A percentile compares a stretch with the other conserved stretches of the same genome.
phyloP scores from a whole-genome alignment of 2,113 vertebrate genomes.

The Microtus pennsylvanicus region DNA sequence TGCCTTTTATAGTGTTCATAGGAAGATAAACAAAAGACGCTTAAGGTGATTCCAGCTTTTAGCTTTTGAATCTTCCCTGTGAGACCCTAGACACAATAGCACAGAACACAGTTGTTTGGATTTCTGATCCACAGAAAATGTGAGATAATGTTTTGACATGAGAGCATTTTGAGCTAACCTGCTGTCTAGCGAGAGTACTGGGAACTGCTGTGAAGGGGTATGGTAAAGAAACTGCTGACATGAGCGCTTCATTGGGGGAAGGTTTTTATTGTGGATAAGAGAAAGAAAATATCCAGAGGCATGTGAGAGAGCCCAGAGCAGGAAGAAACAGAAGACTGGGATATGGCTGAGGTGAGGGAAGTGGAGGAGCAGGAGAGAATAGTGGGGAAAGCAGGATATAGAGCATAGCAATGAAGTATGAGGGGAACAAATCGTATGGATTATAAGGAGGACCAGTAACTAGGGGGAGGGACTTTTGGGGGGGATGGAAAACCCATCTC shows the following conservation, averaged over 20 bases:
- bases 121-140: not conserved
- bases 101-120: not conserved
- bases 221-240: not conserved
- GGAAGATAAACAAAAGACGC: not conserved
- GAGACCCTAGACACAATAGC: not conserved
- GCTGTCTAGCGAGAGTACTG: not conserved
- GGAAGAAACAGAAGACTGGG: not conserved
- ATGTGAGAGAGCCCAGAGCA: not conserved
- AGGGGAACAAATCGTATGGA: not conserved
- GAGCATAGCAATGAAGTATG: not conserved
- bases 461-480: not conserved
- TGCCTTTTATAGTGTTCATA: not conserved
- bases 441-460: not conserved
- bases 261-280: not conserved
- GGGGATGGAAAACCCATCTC: not conserved
- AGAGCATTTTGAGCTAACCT: not conserved
- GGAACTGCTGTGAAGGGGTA: not conserved
- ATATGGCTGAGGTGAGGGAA: not conserved
- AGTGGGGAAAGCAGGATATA: not conserved
- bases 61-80: not conserved
- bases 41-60: not conserved
- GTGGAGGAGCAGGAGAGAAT: not conserved
- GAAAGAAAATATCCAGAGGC: not conserved
- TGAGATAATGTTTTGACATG: not conserved
- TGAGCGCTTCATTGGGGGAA: too few relatives aligned